A percentile compares a stretch with the other conserved stretches of the same genome.
These are phyloP conservation scores for Athalia cordata DNA, from an alignment of 2,888 invertebrate genomes.

Conservation along the genomic window DNA sequence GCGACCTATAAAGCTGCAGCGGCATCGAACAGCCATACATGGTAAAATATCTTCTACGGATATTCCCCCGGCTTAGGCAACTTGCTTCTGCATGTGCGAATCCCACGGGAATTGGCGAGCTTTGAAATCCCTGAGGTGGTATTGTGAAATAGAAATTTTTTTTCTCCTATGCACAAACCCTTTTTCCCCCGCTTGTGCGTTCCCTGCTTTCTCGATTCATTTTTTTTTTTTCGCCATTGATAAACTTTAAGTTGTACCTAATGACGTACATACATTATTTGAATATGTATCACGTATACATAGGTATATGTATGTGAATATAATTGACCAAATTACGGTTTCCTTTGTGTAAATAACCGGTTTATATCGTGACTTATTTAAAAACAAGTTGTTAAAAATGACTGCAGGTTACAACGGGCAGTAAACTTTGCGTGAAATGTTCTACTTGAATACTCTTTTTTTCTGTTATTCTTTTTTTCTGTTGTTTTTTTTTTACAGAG, in stretches of 20 bases:
- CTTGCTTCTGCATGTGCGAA: conserved; percentile 21
- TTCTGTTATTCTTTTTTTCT: background rate
- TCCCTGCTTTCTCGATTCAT: background rate
- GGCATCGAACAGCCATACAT: background rate
- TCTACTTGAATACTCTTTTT: background rate
- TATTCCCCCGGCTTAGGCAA: background rate
- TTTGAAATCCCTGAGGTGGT: conserved; percentile 10
- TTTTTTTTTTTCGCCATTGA: background rate
- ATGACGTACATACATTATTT: too few species aligned
- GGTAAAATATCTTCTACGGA: background rate
- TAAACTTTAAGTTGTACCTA: too few species aligned
- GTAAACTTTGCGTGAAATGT: conserved; percentile 8
- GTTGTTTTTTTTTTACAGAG: conserved; percentile 13
- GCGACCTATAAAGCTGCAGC: background rate
- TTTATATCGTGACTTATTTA: conserved; percentile 8
- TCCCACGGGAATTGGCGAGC: conserved; percentile 24
- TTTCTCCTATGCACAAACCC: background rate
- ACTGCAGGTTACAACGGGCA: background rate
- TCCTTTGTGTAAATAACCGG: conserved; percentile 4
- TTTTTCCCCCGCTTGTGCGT: background rate
- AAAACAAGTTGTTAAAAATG: conserved; percentile 11
- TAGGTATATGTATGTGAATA: too few species aligned
- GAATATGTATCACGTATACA: too few species aligned
- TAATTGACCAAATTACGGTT: background rate
- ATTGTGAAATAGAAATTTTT: conserved; percentile 6